Evolutionary conservation across 2,113 vertebrate genomes (phyloP), one percentile per base, ranked within the genome.

Genomic region (Heterochromis multidens): DNA sequence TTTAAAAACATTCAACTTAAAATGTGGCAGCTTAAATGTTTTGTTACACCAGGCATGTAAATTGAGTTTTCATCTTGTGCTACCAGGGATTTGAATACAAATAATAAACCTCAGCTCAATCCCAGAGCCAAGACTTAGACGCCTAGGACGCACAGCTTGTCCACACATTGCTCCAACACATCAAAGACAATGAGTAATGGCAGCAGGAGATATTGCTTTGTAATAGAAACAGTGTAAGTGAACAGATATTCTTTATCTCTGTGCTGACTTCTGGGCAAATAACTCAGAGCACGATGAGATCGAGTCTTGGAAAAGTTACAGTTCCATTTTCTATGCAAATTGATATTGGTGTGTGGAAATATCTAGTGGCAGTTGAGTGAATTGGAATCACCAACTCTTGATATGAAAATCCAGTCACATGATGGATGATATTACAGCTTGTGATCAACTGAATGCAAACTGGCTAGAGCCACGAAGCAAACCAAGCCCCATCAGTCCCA

Each of bases 301-400:
- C 6, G 17, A 80, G 63, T 59, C 87, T 74, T 6, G 83, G 92
- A 87, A 83, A 89, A 87, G 85, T 67, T 77, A 87, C 87, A 86
- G 56, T 89, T 94, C 85, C 88, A 94, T 94, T 94, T 91, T 77
- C 90, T 85, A 91, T 93, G 92, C 91, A 94, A 94, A 95, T 93
- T 90, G 92, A 85, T 88, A 90, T 63, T 85, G 82, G 88, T 80
- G 86, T 40, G 21, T 29, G 81, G 88, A 92, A 90, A 91, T 80
- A 88, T 80, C 61, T 88, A 88, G 58, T 85, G 81, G 87, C 21
- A n/a, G 54, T 54, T 33, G 76, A 93, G 59, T 79, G 89, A 85
- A 94, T 83, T 89, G 80, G 83, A 91, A 92, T 86, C 60, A 33
- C 79, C 91, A 87, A 81, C 62, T 88, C 82, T 86, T 83, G 85